These are phyloP conservation scores for Enteromius fasciolatus DNA, from an alignment of 2,797 vertebrate genomes.

Conservation along the genomic window DNA sequence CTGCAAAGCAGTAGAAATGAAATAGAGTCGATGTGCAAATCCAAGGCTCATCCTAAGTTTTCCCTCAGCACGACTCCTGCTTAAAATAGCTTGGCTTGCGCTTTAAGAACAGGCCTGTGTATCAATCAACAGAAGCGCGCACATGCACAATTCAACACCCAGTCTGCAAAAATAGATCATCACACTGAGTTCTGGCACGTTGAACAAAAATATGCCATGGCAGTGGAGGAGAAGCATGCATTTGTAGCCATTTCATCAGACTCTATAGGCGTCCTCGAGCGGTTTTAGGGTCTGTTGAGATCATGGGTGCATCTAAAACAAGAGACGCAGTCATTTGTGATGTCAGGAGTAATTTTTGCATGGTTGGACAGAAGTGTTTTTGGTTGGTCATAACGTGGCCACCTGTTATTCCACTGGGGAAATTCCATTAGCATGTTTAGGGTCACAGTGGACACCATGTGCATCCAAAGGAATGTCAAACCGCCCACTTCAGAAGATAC, in stretches of 20 bases:
- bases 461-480: slow-evolving; percentile 56
- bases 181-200: slow-evolving; percentile 49
- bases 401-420: slow-evolving; percentile 52
- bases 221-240: slow-evolving; percentile 29
- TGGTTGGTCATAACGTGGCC: slow-evolving; percentile 41
- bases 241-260: slow-evolving; percentile 12
- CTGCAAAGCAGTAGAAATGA: slow-evolving; percentile 32
- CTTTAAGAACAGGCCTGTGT: slow-evolving; percentile 57
- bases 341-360: slow-evolving; percentile 38
- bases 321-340: slow-evolving; percentile 16
- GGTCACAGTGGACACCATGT: slow-evolving; percentile 55
- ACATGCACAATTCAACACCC: slow-evolving; percentile 52
- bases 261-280: slow-evolving; percentile 13
- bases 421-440: slow-evolving; percentile 49
- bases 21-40: slow-evolving; percentile 36
- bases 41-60: slow-evolving; percentile 42
- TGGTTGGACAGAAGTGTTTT: slow-evolving; percentile 12
- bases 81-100: slow-evolving; percentile 60
- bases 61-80: slow-evolving; percentile 39
- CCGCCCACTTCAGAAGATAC: slow-evolving; percentile 41
- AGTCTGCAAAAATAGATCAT: slow-evolving; percentile 60
- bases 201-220: slow-evolving; percentile 43
- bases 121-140: slow-evolving; percentile 59
- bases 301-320: slow-evolving; percentile 37
- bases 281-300: background rate